Evolutionary conservation across 2,113 vertebrate genomes (phyloP).

Genomic region (Falco punctatus): DNA sequence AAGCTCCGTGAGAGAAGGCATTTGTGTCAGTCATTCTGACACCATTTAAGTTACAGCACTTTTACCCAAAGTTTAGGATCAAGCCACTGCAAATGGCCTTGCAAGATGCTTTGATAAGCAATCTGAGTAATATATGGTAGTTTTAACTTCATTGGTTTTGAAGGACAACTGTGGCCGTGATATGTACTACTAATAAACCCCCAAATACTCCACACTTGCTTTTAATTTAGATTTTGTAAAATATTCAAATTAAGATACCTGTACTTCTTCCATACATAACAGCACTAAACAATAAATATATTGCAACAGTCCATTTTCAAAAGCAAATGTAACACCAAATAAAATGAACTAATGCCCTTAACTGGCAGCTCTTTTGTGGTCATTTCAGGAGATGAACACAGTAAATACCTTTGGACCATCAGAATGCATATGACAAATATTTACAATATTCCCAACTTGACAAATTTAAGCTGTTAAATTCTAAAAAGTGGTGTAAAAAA

Average conservation of each 20-base stretch:
- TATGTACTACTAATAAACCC: fast-evolving
- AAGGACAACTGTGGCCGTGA: not conserved
- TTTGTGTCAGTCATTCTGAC: not conserved
- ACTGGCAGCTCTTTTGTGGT: not conserved
- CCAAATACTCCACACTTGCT: not conserved
- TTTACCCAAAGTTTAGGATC: not conserved
- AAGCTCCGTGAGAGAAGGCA: not conserved
- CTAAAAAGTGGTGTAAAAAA: not conserved
- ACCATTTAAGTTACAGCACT: fast-evolving
- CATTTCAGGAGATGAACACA: not conserved
- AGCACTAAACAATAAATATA: not conserved
- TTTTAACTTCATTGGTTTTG: not conserved
- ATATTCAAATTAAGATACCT: not conserved
- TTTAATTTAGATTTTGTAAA: not conserved
- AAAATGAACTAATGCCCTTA: not conserved
- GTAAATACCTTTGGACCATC: not conserved
- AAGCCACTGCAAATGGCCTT: not conserved
- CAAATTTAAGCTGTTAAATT: not conserved
- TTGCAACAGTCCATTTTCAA: not conserved
- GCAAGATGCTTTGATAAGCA: not conserved
- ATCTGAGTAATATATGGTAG: not conserved
- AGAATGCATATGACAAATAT: not conserved
- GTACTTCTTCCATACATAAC: not conserved
- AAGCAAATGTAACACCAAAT: not conserved
- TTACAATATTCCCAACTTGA: not conserved